Base-by-base conservation (phyloP, 2,797 vertebrate species). In the Remorina albescens region DNA sequence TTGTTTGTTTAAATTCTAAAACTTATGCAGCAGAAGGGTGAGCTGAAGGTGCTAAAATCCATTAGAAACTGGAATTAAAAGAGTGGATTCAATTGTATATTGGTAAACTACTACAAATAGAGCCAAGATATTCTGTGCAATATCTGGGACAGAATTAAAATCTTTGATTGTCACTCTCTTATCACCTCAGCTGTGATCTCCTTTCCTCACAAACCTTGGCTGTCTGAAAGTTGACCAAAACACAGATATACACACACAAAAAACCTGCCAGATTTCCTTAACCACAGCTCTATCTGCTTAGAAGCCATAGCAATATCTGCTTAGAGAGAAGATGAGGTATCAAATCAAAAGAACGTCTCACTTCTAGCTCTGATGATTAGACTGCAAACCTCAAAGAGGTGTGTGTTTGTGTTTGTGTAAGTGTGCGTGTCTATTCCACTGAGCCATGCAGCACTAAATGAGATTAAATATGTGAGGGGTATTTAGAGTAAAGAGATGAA, bases 281-380 rank as follows among this genome's bases (percentile, higher is more conserved):
- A 82, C 50, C 58, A n/a, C 75, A 23, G 72, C 59, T 57, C 63
- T 66, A 84, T 90, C 76, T 81, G 54, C 84, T 86, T 83, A 78
- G 76, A 56, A 61, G 49, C 54, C 61, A 28, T 28, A 65, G 49
- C 0, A 9, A 10, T 66, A 71, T 83, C 82, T 0, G 23, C 83
- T 86, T 64, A 81, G 67, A 69, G 34, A n/a, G 55, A 60, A 74
- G 79, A 79, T 57, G 69, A 84, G 51, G 67, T 36, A 62, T 63
- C 67, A 65, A 42, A 23, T 58, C 30, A 53, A 74, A 69, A 63
- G 49, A 69, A 81, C 55, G 78, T 25, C 6, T 72, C 39, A 77
- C 46, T 32, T 74, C 23, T 18, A 32, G 34, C 21, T 28, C 16
- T 66, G 30, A 46, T 64, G 67, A 75, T 66, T 30, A 69, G 25